phyloP scores from a whole-genome alignment of 2,113 vertebrate species.

The Syrmaticus mikado region DNA sequence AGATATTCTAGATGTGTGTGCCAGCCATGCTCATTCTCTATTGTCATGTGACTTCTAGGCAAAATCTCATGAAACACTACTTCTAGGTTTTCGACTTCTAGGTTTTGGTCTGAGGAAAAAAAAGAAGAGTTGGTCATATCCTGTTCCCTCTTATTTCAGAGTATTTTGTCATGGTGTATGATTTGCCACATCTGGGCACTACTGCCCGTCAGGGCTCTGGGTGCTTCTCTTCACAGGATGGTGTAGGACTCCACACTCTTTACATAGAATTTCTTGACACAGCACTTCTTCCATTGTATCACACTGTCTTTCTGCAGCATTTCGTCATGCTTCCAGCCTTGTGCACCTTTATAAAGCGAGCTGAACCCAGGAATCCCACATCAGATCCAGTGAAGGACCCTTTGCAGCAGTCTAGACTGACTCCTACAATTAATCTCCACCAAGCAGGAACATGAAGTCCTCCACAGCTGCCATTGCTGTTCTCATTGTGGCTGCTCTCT shows the following conservation, averaged over 20 bases:
- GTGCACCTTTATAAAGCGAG: background rate
- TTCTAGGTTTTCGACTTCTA: background rate
- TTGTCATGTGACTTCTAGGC: background rate
- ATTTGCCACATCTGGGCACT: background rate
- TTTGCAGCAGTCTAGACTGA: background rate
- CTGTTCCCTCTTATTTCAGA: background rate
- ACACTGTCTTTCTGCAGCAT: background rate
- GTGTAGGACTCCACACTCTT: background rate
- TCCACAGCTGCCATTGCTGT: background rate
- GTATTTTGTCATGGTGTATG: background rate
- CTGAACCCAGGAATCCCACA: background rate
- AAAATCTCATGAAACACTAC: background rate
- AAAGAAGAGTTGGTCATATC: background rate
- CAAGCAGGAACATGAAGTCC: conserved; percentile 24
- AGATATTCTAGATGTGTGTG: background rate
- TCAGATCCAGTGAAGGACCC: background rate
- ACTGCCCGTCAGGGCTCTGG: fast-evolving
- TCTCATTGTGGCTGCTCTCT: conserved; percentile 4
- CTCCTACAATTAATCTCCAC: background rate
- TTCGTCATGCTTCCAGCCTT: background rate
- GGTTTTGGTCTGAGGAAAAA: background rate
- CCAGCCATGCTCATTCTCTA: fast-evolving
- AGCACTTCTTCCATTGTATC: conserved; percentile 6
- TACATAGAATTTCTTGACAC: conserved; percentile 5
- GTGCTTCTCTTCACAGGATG: background rate